Base-by-base conservation (phyloP, 2,797 vertebrate species). In the Rhadinocentrus ornatus region DNA sequence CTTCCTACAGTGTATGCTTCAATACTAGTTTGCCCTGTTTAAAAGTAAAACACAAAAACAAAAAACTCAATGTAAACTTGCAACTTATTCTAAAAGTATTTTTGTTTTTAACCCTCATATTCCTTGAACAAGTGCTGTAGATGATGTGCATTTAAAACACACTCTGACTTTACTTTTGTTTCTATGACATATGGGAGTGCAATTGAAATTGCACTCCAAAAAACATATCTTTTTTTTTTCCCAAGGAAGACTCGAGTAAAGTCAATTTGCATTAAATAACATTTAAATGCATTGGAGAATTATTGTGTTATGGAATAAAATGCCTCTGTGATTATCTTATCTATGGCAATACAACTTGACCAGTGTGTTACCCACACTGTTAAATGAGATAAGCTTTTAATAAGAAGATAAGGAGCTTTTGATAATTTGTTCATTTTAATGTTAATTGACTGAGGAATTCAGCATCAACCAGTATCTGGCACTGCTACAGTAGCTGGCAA, bases 111-210 rank as follows among this genome's bases (percentile, higher is more conserved):
- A 35, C 46, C 58, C 29, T 63, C 53, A 76, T 80, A 29, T 27
- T 7, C 29, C 26, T 35, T 44, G 62, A 68, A 58, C 67, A 80
- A 66, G 22, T 37, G 50, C 20, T 46, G 41, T 2, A 31, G 46
- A 59, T 44, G 58, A 13, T 35, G 18, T 53, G 53, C 53, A 78
- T 67, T 63, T 73, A 32, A 75, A 79, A 80, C 72, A 16, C 65
- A 59, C 52, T 69, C 15, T 26, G 32, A 27, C 75, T 69, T 74
- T 18, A 34, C 35, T n/a, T n/a, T n/a, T 34, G 65, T 72, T 84
- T 77, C 66, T 26, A 73, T 60, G 77, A 82, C 56, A 44, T 48
- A 67, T 59, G 48, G 39, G 58, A 70, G n/a, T 53, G 32, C 73
- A 67, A 72, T 65, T 63, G 54, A 50, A 56, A 39, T n/a, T n/a